A percentile compares a stretch with the other conserved stretches of the same genome.
phyloP scores from a whole-genome alignment of 1,140 invertebrate species.

The Cydia fagiglandana region DNA sequence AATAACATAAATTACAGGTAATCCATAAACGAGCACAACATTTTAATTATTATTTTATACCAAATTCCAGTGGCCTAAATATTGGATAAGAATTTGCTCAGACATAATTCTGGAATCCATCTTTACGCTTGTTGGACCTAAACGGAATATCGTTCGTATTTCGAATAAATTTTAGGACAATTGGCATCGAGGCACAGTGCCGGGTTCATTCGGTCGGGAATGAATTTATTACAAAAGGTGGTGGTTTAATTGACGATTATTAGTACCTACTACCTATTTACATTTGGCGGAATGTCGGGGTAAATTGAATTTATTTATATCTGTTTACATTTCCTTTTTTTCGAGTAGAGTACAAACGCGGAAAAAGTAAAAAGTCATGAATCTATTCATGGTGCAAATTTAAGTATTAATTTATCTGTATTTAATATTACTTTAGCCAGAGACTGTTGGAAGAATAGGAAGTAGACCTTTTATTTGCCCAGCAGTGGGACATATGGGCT shows the following conservation, averaged over 20 bases:
- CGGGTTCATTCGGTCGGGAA: not conserved
- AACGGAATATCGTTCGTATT: not conserved
- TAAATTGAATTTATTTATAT: not conserved
- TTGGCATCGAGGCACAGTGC: not conserved
- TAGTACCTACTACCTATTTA: no score
- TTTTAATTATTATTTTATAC: not conserved
- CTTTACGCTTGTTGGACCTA: not conserved
- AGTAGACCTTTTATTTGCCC: no score
- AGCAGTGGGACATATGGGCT: no score
- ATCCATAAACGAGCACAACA: no score
- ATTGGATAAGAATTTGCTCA: not conserved
- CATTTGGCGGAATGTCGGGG: not conserved
- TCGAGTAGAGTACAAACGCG: no score
- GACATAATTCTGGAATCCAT: not conserved
- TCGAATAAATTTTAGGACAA: constrained; percentile 16
- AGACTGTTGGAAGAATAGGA: no score
- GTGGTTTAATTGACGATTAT: constrained; percentile 9
- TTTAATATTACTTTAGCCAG: no score
- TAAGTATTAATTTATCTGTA: no score
- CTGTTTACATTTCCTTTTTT: no score
- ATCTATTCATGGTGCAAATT: no score
- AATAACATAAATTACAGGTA: no score
- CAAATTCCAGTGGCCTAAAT: not conserved
- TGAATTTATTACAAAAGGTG: constrained; percentile 13
- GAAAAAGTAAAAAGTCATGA: no score